Conservation (phyloP, 2,797 vertebrate genomes). For the Sebastes vulpes region DNA sequence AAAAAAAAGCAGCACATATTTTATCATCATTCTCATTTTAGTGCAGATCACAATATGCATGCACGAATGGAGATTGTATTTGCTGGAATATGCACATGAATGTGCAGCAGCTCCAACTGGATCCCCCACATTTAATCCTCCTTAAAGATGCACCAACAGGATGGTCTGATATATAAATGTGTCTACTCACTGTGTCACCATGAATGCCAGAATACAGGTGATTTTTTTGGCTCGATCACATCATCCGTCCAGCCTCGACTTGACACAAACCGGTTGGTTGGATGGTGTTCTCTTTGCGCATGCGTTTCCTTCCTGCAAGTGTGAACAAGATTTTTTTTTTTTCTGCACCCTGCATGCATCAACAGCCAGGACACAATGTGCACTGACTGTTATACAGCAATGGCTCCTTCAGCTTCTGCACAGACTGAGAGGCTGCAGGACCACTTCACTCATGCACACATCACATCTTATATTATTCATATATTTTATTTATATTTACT, state of each 20-base stretch:
- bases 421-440: neutral
- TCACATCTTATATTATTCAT: neutral
- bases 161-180: neutral
- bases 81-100: conserved; percentile 22
- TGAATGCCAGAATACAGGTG: conserved; percentile 84
- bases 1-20: neutral
- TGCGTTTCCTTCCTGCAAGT: conserved; percentile 72
- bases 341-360: conserved; percentile 43
- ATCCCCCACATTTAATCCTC: conserved; percentile 8
- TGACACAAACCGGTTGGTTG: conserved; percentile 68
- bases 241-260: conserved; percentile 79
- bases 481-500: neutral
- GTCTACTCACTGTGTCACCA: conserved; percentile 85
- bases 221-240: conserved; percentile 76
- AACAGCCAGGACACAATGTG: conserved; percentile 49
- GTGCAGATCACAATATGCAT: neutral
- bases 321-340: conserved; percentile 74
- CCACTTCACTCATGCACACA: neutral
- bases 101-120: conserved; percentile 34
- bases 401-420: conserved; percentile 19
- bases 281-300: conserved; percentile 67
- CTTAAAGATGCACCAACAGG: neutral
- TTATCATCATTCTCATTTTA: neutral
- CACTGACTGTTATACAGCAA: conserved; percentile 2
- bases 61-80: conserved; percentile 10